phyloP scores from a whole-genome alignment of 1,140 invertebrate species.

The Drosophila setifemur region DNA sequence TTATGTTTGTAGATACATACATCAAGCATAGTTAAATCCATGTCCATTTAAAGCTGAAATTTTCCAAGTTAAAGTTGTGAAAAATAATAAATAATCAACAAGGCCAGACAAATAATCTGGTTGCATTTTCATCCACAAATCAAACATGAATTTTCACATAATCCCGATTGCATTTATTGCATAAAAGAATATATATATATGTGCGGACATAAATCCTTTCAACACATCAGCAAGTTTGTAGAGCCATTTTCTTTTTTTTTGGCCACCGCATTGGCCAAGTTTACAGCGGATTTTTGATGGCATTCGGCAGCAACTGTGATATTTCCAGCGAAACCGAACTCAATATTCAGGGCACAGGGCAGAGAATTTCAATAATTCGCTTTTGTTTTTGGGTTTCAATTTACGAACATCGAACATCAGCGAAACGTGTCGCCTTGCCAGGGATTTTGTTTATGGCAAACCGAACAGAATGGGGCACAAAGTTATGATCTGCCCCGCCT shows the following conservation, averaged over 20 bases:
- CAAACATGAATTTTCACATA: neutral
- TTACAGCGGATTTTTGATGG: constrained; percentile 26
- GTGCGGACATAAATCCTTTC: constrained; percentile 5
- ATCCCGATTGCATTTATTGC: constrained; percentile 10
- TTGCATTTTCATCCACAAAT: no score
- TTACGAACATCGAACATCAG: constrained; percentile 53
- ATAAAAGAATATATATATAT: neutral
- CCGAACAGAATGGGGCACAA: constrained; percentile 38
- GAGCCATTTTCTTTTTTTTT: constrained; percentile 12
- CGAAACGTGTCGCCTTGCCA: constrained; percentile 49
- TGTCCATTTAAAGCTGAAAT: no score
- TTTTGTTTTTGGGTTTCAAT: constrained; percentile 70
- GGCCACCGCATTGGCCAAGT: constrained; percentile 20
- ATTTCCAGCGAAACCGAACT: constrained; percentile 42
- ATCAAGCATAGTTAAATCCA: no score
- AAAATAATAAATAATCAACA: no score
- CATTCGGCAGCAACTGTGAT: constrained; percentile 7
- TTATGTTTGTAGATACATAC: no score
- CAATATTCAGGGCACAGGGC: constrained; percentile 60
- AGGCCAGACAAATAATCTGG: no score
- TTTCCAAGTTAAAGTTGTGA: no score
- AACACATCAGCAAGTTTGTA: constrained; percentile 24
- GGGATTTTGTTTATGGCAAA: constrained; percentile 68
- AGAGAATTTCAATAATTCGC: constrained; percentile 64
- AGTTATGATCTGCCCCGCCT: constrained; percentile 53